phyloP scores from a whole-genome alignment of 2,888 invertebrate genomes.

The Euzophera pinguis region DNA sequence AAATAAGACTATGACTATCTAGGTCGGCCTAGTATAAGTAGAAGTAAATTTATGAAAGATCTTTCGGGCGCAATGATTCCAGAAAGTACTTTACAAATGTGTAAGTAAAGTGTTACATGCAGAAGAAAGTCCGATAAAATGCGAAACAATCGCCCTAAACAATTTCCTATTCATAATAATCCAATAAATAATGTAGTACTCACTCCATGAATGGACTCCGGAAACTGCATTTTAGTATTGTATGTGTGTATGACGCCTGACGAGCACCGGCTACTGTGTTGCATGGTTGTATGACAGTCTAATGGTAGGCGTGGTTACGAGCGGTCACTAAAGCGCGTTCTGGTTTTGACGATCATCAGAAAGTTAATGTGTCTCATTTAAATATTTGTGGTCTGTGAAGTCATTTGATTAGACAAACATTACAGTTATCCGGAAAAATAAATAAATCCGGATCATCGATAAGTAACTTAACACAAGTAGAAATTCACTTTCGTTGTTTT shows the following conservation, averaged over 20 bases:
- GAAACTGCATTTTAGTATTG: constrained; percentile 6
- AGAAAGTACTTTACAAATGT: too few species aligned
- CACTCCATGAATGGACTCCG: constrained; percentile 5
- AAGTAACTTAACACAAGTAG: background rate
- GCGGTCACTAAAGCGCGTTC: background rate
- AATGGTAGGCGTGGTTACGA: background rate
- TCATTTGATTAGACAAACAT: background rate
- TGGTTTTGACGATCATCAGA: background rate
- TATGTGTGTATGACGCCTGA: background rate
- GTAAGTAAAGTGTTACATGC: too few species aligned
- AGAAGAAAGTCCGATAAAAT: too few species aligned
- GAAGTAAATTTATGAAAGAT: too few species aligned
- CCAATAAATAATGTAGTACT: background rate
- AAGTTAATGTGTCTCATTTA: background rate
- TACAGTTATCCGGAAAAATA: background rate
- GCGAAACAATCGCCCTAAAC: background rate
- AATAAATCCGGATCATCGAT: background rate
- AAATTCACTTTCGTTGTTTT: background rate
- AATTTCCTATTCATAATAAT: background rate
- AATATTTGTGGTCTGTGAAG: background rate
- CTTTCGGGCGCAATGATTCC: too few species aligned
- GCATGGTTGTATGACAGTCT: background rate
- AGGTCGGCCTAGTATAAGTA: too few species aligned
- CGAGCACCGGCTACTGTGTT: background rate
- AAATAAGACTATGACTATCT: too few species aligned